A percentile compares a stretch with the other conserved stretches of the same genome.
These are phyloP conservation scores for Hydrochoerus hydrochaeris DNA, from an alignment of 2,113 vertebrate genomes.

Conservation along the genomic window DNA sequence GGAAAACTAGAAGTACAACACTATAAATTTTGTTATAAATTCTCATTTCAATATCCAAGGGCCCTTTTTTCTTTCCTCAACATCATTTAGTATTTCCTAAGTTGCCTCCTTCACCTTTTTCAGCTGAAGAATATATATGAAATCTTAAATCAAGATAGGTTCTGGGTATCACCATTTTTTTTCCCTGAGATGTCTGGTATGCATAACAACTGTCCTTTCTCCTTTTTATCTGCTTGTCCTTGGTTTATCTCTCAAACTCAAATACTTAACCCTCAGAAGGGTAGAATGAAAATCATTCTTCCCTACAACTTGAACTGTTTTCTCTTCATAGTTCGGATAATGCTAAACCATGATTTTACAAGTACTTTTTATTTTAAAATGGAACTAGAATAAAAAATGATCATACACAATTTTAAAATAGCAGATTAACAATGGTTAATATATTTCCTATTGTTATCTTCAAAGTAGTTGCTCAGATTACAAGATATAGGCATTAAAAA, in stretches of 20 bases:
- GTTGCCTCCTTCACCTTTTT: too few species aligned
- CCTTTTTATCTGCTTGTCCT: not conserved
- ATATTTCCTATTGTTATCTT: too few species aligned
- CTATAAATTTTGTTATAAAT: not conserved
- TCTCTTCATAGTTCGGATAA: not conserved
- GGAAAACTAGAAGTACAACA: not conserved
- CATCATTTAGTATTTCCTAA: not conserved
- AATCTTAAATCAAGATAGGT: not conserved
- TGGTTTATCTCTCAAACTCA: not conserved
- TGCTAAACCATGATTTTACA: not conserved
- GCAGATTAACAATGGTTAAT: too few species aligned
- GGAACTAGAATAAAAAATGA: too few species aligned
- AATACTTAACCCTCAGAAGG: not conserved
- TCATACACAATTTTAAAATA: too few species aligned
- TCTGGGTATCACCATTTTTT: not conserved
- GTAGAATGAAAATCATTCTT: not conserved
- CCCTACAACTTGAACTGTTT: not conserved
- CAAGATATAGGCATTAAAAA: too few species aligned
- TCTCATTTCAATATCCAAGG: not conserved
- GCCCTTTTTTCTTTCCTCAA: not conserved
- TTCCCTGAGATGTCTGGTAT: not conserved
- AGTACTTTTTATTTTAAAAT: not conserved
- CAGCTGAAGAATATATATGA: not conserved
- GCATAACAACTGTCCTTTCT: not conserved
- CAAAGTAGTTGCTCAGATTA: too few species aligned